These are phyloP conservation scores for Azemiops feae DNA, from an alignment of 2,113 vertebrate genomes.

Conservation along the genomic window DNA sequence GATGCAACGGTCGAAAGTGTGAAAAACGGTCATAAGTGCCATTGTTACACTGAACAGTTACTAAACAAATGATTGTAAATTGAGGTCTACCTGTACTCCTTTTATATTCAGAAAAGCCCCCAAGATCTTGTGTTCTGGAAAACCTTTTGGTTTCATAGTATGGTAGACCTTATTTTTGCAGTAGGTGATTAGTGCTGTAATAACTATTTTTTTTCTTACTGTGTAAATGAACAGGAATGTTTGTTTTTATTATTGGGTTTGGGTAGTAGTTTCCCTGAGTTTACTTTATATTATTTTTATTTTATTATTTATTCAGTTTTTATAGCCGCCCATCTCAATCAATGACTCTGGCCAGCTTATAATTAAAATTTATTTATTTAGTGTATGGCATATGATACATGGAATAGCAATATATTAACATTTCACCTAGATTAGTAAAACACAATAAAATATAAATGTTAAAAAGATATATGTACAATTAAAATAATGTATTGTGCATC, in stretches of 20 bases:
- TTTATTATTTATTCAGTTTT: background rate
- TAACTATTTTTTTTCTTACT: background rate
- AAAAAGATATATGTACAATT: background rate
- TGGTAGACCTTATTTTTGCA: background rate
- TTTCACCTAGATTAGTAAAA: background rate
- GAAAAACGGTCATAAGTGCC: background rate
- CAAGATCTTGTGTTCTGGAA: background rate
- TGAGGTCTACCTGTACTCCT: background rate
- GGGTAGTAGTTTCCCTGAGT: background rate
- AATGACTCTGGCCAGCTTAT: background rate
- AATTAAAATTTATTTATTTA: background rate
- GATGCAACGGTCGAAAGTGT: background rate
- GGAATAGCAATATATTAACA: background rate
- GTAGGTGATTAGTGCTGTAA: background rate
- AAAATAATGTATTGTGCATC: background rate
- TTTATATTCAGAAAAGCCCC: background rate
- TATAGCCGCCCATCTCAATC: background rate
- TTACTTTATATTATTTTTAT: background rate
- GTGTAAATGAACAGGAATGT: background rate
- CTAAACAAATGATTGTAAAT: background rate
- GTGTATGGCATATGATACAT: background rate
- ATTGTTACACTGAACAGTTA: background rate
- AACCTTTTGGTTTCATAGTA: background rate
- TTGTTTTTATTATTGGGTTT: background rate
- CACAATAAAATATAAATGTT: background rate